These are phyloP conservation scores for Sitobion miscanthi DNA, from an alignment of 1,140 invertebrate genomes.

Conservation along the genomic window DNA sequence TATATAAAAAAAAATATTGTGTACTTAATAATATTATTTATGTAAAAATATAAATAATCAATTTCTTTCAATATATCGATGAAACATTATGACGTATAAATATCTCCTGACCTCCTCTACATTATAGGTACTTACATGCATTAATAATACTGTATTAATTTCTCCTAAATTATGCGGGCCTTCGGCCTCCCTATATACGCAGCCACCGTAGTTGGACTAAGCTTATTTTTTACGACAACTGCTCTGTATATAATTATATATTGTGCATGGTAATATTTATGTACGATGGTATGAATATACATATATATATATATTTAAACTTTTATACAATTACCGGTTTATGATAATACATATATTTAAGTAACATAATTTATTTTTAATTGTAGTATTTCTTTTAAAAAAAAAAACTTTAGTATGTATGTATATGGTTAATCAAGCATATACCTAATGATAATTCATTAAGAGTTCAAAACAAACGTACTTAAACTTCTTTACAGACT, in stretches of 20 bases:
- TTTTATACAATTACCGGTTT: not conserved
- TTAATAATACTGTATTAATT: not conserved
- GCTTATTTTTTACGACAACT: not conserved
- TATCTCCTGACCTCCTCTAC: not conserved
- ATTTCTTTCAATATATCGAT: not conserved
- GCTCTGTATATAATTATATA: not conserved
- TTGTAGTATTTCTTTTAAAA: not conserved
- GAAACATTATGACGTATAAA: not conserved
- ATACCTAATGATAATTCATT: not conserved
- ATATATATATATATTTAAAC: not conserved
- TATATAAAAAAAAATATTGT: not conserved
- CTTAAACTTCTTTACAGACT: not conserved
- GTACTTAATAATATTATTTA: not conserved
- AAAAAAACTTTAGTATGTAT: not conserved
- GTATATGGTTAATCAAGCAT: not conserved
- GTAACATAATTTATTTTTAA: not conserved
- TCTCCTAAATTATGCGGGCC: not conserved
- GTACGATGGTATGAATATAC: not conserved
- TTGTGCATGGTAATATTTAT: not conserved
- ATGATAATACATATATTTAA: not conserved
- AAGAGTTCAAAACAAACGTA: not conserved
- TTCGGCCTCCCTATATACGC: not conserved
- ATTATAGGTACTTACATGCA: not conserved
- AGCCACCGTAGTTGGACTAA: not conserved
- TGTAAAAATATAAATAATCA: not conserved